These are phyloP conservation scores for Cotesia vestalis DNA, from an alignment of 1,140 invertebrate species.

Conservation along the genomic window DNA sequence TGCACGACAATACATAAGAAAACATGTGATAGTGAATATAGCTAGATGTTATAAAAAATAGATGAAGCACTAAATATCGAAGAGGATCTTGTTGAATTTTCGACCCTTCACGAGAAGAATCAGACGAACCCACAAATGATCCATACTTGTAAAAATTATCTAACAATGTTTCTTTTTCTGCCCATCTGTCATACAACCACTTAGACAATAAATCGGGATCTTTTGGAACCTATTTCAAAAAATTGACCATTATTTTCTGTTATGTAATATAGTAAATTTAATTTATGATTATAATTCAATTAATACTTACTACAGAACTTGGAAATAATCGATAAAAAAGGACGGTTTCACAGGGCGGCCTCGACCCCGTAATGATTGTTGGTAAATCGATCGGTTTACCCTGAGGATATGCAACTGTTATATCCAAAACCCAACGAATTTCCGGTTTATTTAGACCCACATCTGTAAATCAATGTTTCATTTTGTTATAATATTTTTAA, in stretches of 20 bases:
- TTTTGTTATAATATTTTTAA: not conserved
- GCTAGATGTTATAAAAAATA: slow-evolving; percentile 82
- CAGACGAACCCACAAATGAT: slow-evolving; percentile 67
- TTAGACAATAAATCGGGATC: slow-evolving; percentile 78
- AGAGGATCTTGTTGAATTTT: slow-evolving; percentile 75
- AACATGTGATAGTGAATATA: slow-evolving; percentile 76
- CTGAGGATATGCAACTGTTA: slow-evolving; percentile 92
- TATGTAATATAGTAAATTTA: too few relatives aligned
- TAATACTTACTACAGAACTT: slow-evolving; percentile 71
- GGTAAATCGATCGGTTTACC: slow-evolving; percentile 80
- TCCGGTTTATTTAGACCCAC: slow-evolving; percentile 56
- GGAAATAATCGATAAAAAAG: slow-evolving; percentile 83
- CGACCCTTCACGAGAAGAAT: slow-evolving; percentile 55
- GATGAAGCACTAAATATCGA: slow-evolving; percentile 77
- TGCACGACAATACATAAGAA: slow-evolving; percentile 59
- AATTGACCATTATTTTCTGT: slow-evolving; percentile 25
- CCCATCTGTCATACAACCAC: slow-evolving; percentile 84
- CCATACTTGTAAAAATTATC: slow-evolving; percentile 84
- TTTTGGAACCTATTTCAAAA: slow-evolving; percentile 73
- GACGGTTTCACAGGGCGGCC: slow-evolving; percentile 77
- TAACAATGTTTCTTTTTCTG: slow-evolving; percentile 83
- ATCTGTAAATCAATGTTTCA: slow-evolving; percentile 44
- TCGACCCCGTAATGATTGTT: slow-evolving; percentile 77
- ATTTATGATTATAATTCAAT: not conserved
- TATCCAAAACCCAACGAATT: slow-evolving; percentile 88